A percentile compares a stretch with the other conserved stretches of the same genome.
Conservation (phyloP, 2,797 vertebrate genomes). For the Sebastes trivittatus region DNA sequence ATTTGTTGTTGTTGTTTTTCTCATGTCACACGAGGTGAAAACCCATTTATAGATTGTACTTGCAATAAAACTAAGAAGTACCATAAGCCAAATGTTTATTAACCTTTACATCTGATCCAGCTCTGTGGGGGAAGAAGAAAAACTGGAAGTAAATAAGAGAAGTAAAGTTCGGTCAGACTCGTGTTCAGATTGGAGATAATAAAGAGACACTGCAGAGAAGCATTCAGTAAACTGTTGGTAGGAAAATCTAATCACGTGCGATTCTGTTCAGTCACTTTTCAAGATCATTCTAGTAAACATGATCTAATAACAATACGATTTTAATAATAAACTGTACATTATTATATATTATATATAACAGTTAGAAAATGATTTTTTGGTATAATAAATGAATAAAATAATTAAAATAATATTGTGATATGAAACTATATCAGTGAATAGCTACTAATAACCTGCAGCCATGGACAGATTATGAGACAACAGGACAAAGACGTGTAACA, state of each 20-base stretch:
- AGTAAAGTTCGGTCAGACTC: not conserved
- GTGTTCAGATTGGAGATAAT: not conserved
- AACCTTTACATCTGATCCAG: not conserved
- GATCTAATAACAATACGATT: too few relatives aligned
- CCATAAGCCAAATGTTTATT: not conserved
- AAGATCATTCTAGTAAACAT: too few relatives aligned
- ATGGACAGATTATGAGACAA: too few relatives aligned
- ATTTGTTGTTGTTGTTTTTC: not conserved
- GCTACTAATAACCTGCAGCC: too few relatives aligned
- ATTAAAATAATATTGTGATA: not conserved
- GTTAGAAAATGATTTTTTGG: not conserved
- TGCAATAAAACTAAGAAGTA: not conserved
- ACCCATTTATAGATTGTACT: not conserved
- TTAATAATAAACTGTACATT: not conserved
- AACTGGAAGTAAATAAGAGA: not conserved
- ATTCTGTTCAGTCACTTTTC: not conserved
- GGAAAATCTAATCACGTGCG: not conserved
- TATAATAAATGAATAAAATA: not conserved
- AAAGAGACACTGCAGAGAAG: not conserved
- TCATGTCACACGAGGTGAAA: not conserved
- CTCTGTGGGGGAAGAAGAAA: not conserved
- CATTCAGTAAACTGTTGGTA: not conserved
- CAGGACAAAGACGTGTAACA: too few relatives aligned
- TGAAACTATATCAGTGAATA: too few relatives aligned
- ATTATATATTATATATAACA: not conserved